Conservation (phyloP, 2,888 invertebrate genomes). For the Agriopis aurantiaria region DNA sequence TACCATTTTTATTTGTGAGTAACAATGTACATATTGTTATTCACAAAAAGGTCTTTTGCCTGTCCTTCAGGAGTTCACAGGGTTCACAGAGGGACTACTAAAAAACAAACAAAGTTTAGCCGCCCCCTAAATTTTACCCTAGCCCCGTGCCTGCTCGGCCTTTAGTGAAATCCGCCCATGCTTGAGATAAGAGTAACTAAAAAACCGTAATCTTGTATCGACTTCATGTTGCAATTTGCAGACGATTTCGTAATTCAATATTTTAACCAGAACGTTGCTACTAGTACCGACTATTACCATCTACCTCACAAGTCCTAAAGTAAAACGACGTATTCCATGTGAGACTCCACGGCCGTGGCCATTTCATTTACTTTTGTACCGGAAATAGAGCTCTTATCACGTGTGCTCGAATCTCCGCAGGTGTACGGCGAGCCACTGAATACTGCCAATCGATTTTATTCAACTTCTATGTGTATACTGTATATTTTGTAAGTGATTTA, state of each 20-base stretch:
- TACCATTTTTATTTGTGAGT: too few relatives aligned
- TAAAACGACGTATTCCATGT: conserved; percentile 42
- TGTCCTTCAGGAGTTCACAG: too few relatives aligned
- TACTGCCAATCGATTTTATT: conserved; percentile 24
- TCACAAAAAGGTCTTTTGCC: too few relatives aligned
- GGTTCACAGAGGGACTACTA: too few relatives aligned
- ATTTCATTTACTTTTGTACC: conserved; percentile 58
- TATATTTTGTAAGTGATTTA: conserved; percentile 16
- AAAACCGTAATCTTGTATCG: too few relatives aligned
- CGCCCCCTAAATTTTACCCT: too few relatives aligned
- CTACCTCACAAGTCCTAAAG: conserved; percentile 1
- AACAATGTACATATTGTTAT: too few relatives aligned
- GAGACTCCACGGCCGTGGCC: conserved; percentile 49
- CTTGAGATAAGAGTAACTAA: too few relatives aligned
- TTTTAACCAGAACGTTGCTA: not conserved
- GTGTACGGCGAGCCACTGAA: conserved; percentile 28
- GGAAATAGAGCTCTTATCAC: conserved; percentile 54
- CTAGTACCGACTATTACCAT: not conserved
- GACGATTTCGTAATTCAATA: not conserved
- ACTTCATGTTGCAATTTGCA: too few relatives aligned
- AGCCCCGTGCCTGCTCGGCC: too few relatives aligned
- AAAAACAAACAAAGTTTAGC: too few relatives aligned
- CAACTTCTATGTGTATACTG: conserved; percentile 4
- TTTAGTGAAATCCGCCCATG: too few relatives aligned
- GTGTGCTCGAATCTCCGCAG: conserved; percentile 34